A percentile compares a stretch with the other conserved stretches of the same genome.
Conservation (phyloP, 2,888 invertebrate genomes). For the Seladonia tumulorum region DNA sequence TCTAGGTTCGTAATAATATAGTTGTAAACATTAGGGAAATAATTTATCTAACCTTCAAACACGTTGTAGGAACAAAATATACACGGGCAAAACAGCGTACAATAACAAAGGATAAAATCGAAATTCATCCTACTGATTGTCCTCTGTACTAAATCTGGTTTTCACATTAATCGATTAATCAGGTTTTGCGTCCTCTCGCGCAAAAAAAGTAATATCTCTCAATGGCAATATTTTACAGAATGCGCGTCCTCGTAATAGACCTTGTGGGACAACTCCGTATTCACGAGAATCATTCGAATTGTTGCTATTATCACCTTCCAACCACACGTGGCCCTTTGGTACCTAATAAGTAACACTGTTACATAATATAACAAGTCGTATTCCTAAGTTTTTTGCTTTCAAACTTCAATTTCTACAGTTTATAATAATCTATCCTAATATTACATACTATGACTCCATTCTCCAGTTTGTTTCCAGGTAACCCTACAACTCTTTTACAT, state of each 20-base stretch:
- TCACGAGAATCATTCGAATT: constrained; percentile 95
- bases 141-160: constrained; percentile 1
- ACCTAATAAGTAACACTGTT: constrained; percentile 83
- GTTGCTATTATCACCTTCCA: constrained; percentile 94
- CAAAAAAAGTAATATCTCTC: constrained; percentile 78
- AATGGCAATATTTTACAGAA: constrained; percentile 93
- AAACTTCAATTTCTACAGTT: background rate
- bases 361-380: background rate
- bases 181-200: constrained; percentile 37
- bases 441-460: constrained; percentile 70
- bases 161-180: background rate
- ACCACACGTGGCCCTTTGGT: constrained; percentile 95
- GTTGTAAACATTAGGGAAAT: background rate
- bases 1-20: background rate
- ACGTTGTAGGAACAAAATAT: background rate
- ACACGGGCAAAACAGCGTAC: background rate
- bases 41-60: background rate
- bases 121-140: constrained; percentile 7
- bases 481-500: constrained; percentile 92
- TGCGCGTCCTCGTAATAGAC: constrained; percentile 92
- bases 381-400: background rate
- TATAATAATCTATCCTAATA: background rate
- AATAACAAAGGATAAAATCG: background rate
- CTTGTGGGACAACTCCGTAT: constrained; percentile 95
- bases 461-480: constrained; percentile 90